These are phyloP conservation scores for Octodon degus DNA, from an alignment of 2,113 vertebrate species.

Conservation along the genomic window DNA sequence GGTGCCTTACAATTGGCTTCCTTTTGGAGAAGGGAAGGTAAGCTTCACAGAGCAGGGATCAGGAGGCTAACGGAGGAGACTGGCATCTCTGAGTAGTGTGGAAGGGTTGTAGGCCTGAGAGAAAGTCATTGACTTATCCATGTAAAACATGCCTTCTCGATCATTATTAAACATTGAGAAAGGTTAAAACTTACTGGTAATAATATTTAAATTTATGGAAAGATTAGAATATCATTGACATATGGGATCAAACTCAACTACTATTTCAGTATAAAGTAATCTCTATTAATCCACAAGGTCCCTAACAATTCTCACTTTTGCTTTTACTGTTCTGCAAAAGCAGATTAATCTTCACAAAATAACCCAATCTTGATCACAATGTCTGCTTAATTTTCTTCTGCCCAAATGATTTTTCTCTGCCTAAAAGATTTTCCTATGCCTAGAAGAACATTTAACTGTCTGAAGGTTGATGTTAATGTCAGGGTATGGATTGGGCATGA, in stretches of 20 bases:
- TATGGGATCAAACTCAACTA: neutral
- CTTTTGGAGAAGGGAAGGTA: neutral
- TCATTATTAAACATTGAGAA: neutral
- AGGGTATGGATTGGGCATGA: neutral
- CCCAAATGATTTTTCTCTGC: no score
- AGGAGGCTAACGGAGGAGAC: neutral
- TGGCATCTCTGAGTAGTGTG: neutral
- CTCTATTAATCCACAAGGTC: neutral
- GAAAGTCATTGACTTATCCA: neutral
- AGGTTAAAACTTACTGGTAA: neutral
- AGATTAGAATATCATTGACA: neutral
- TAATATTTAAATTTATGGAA: constrained; percentile 24
- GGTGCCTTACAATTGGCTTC: neutral
- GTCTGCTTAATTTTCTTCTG: neutral
- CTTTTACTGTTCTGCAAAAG: neutral
- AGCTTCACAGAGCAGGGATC: neutral
- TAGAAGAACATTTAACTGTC: neutral
- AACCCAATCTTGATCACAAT: neutral
- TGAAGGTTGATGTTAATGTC: neutral
- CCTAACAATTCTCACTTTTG: neutral
- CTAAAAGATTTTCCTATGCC: no score
- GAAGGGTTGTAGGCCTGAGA: neutral
- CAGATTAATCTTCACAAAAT: neutral
- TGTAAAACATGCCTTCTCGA: neutral
- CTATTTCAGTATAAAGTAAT: neutral